phyloP scores from a whole-genome alignment of 2,888 invertebrate species.

The Cyrtodaria siliqua region DNA sequence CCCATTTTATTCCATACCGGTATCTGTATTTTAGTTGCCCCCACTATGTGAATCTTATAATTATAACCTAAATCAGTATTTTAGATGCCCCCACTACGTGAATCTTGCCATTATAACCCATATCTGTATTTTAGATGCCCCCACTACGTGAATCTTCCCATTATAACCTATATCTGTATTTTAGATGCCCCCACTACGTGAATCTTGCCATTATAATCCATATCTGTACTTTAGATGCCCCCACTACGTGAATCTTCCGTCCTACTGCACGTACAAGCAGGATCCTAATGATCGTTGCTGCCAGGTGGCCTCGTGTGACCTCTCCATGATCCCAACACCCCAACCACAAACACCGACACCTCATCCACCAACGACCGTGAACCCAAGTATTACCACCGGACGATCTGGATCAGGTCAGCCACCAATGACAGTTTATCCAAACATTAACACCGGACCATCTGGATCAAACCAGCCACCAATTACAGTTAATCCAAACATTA shows the following conservation, averaged over 20 bases:
- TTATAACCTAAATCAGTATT: too few relatives aligned
- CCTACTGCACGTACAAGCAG: constrained; percentile 64
- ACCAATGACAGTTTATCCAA: constrained; percentile 20
- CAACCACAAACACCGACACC: constrained; percentile 42
- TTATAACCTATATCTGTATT: too few relatives aligned
- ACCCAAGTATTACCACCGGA: constrained; percentile 32
- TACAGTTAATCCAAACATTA: constrained; percentile 26
- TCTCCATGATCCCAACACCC: constrained; percentile 41
- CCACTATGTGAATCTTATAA: too few relatives aligned
- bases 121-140: too few relatives aligned
- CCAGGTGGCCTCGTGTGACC: constrained; percentile 63
- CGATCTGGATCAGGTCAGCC: constrained; percentile 30
- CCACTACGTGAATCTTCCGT: constrained; percentile 54
- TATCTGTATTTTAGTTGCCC: too few relatives aligned
- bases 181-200: neutral
- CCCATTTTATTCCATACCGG: too few relatives aligned
- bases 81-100: too few relatives aligned
- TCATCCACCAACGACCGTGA: constrained; percentile 16
- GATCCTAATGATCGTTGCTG: constrained; percentile 73
- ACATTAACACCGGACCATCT: constrained; percentile 8
- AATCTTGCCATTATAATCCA: too few relatives aligned
- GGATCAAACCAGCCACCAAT: constrained; percentile 33
- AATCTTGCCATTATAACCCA: too few relatives aligned
- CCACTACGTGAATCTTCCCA: too few relatives aligned
- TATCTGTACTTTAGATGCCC: too few relatives aligned